Evolutionary conservation across 2,797 vertebrate species (phyloP).

Genomic region (Hydrophis major): DNA sequence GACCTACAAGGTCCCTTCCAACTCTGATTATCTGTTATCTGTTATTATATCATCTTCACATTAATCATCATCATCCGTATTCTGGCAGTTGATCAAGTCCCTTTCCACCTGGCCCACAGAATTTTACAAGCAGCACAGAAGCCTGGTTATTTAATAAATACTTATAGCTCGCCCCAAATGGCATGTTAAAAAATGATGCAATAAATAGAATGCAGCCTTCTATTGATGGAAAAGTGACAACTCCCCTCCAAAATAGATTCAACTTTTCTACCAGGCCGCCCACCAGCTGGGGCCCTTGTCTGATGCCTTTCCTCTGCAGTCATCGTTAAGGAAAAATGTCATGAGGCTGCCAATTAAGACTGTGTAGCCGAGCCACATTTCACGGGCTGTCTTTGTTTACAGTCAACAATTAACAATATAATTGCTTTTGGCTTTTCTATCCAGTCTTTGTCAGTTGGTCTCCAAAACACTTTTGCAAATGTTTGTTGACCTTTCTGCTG

Average conservation of each 20-base stretch:
- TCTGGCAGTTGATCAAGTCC: background rate
- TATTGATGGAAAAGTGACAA: background rate
- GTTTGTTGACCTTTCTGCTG: conserved; percentile 36
- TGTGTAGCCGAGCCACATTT: conserved; percentile 25
- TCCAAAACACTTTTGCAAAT: conserved; percentile 40
- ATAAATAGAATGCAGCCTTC: background rate
- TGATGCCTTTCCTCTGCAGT: conserved; percentile 31
- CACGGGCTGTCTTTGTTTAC: conserved; percentile 38
- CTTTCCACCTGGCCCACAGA: background rate
- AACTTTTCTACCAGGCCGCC: background rate
- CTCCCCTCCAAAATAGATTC: background rate
- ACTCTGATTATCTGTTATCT: no score
- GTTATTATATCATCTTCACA: background rate
- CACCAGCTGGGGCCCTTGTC: background rate
- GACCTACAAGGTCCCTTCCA: no score
- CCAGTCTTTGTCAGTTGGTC: conserved; percentile 16
- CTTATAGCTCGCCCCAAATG: background rate
- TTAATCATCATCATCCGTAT: background rate
- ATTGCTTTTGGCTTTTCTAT: conserved; percentile 16
- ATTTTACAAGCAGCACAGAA: background rate
- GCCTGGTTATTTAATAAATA: background rate
- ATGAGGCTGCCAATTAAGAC: conserved; percentile 37
- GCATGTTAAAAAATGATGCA: background rate
- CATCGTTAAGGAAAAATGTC: conserved; percentile 29
- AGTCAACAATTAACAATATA: conserved; percentile 29